Evolutionary conservation across 2,888 invertebrate genomes (phyloP).

Genomic region (Ellobium chinense): DNA sequence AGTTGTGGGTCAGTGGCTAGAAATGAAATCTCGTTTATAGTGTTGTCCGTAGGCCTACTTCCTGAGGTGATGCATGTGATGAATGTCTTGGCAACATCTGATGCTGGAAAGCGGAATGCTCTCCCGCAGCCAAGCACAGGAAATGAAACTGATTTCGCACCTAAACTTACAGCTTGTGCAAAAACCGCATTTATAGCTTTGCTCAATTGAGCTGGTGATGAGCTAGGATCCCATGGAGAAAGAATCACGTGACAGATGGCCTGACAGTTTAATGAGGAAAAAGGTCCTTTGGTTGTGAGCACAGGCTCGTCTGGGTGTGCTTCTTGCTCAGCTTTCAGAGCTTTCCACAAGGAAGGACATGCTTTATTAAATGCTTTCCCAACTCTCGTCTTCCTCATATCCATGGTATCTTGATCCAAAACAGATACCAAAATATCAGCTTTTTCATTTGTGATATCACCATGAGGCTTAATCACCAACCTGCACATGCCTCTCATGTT

Average conservation of each 20-base stretch:
- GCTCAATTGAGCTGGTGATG: neutral
- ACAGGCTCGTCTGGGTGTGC: neutral
- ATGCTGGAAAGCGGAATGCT: slow-evolving; percentile 17
- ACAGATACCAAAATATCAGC: slow-evolving; percentile 45
- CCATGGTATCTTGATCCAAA: slow-evolving; percentile 12
- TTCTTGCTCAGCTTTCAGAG: neutral
- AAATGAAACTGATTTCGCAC: slow-evolving; percentile 24
- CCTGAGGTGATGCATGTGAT: neutral
- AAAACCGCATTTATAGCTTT: neutral
- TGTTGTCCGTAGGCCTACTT: neutral
- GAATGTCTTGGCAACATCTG: slow-evolving; percentile 15
- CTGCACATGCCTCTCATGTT: neutral
- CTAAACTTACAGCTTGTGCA: neutral
- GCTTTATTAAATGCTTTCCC: slow-evolving; percentile 35
- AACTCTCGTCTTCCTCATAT: slow-evolving; percentile 39
- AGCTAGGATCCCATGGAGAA: slow-evolving; percentile 1
- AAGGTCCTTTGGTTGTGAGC: neutral
- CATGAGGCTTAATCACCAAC: slow-evolving; percentile 29
- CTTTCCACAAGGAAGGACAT: slow-evolving; percentile 2
- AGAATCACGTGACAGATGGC: slow-evolving; percentile 14
- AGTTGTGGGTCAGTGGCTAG: slow-evolving; percentile 11
- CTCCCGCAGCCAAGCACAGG: slow-evolving; percentile 27
- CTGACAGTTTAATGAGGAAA: slow-evolving; percentile 9
- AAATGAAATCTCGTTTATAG: slow-evolving; percentile 1
- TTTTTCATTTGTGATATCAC: slow-evolving; percentile 12